phyloP scores from a whole-genome alignment of 2,888 invertebrate genomes.

The Cryptocephalus moraei region DNA sequence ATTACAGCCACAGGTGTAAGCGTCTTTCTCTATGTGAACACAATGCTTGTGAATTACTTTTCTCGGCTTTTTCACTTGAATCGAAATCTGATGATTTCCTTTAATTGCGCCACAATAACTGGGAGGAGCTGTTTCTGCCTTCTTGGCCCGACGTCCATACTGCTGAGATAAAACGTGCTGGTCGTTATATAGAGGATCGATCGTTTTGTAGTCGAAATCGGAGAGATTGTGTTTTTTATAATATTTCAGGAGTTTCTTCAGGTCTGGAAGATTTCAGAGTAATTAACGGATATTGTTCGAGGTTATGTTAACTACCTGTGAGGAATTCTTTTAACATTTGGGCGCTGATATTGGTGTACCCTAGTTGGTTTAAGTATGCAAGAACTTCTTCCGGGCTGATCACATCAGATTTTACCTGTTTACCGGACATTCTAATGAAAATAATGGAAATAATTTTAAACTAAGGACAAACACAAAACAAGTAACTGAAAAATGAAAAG shows the following conservation, averaged over 20 bases:
- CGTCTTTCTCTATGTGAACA: constrained; percentile 8
- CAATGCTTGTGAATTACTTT: constrained; percentile 14
- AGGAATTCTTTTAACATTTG: constrained; percentile 69
- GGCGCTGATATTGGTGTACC: constrained; percentile 64
- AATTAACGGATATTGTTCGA: too few relatives aligned
- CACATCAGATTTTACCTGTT: not conserved
- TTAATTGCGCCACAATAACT: constrained; percentile 35
- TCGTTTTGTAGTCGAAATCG: not conserved
- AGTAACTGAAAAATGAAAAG: too few relatives aligned
- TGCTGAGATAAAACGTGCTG: too few relatives aligned
- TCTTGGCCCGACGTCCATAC: too few relatives aligned
- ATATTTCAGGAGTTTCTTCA: constrained; percentile 57
- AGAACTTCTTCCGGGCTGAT: constrained; percentile 66
- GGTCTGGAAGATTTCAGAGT: constrained; percentile 26
- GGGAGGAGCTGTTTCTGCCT: too few relatives aligned
- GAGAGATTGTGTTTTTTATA: constrained; percentile 31
- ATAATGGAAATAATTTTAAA: too few relatives aligned
- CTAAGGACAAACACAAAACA: too few relatives aligned
- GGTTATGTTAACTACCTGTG: constrained; percentile 51
- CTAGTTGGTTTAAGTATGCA: constrained; percentile 62
- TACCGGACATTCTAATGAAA: too few relatives aligned
- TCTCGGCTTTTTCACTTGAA: constrained; percentile 8
- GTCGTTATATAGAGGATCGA: too few relatives aligned
- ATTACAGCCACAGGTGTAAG: too few relatives aligned
- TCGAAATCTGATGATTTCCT: constrained; percentile 1